These are phyloP conservation scores for Heterodera schachtii DNA, from an alignment of 1,140 invertebrate genomes.

Conservation along the genomic window DNA sequence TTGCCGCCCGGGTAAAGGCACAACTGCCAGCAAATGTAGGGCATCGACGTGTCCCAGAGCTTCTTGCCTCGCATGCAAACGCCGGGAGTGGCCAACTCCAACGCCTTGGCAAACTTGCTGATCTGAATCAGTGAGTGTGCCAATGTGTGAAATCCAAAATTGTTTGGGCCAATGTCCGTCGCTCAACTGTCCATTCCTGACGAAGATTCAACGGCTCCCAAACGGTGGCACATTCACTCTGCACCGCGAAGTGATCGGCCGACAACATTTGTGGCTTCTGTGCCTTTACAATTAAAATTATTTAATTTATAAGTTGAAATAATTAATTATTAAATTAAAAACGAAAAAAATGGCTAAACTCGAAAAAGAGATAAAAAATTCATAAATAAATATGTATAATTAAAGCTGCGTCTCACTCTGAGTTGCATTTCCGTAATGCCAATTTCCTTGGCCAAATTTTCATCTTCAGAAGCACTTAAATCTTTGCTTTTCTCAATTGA, in stretches of 20 bases:
- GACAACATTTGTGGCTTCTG: background rate
- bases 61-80: constrained; percentile 59
- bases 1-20: constrained; percentile 65
- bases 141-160: background rate
- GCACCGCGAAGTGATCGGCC: background rate
- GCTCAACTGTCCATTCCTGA: constrained; percentile 61
- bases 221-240: constrained; percentile 53
- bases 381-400: no score
- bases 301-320: no score
- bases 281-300: no score
- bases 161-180: background rate
- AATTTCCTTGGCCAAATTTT: no score
- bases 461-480: no score
- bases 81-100: constrained; percentile 62
- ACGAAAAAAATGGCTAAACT: no score
- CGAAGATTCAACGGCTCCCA: constrained; percentile 55
- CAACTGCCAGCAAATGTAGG: constrained; percentile 63
- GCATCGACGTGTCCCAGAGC: constrained; percentile 53
- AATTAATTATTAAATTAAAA: no score
- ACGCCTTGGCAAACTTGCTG: constrained; percentile 55
- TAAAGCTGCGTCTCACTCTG: no score
- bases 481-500: no score
- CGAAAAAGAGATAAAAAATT: no score
- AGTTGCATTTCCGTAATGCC: no score
- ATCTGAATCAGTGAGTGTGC: constrained; percentile 46